Conservation (phyloP, 2,888 invertebrate species). For the Troglohyphantes excavatus region DNA sequence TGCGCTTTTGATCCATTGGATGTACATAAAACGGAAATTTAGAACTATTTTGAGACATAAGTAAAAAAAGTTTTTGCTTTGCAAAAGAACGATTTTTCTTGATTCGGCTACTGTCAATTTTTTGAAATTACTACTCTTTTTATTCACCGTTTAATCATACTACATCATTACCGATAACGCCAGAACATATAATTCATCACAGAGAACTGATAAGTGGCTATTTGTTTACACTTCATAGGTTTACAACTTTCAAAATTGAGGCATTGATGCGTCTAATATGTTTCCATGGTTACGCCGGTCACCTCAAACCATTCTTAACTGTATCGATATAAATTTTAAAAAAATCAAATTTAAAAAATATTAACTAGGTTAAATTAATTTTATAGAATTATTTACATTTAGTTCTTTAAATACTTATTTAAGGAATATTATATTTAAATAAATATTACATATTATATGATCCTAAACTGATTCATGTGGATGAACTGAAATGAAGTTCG, state of each 20-base stretch:
- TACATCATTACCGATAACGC: background rate
- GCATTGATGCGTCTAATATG: background rate
- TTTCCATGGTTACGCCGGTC: background rate
- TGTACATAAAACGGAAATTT: constrained; percentile 57
- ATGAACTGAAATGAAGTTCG: too few relatives aligned
- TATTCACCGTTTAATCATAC: background rate
- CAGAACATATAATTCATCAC: too few relatives aligned
- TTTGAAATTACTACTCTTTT: background rate
- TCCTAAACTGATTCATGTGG: too few relatives aligned
- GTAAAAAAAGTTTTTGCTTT: background rate
- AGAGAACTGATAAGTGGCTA: background rate
- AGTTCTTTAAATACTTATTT: too few relatives aligned
- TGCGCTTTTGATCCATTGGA: constrained; percentile 59
- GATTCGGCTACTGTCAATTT: background rate
- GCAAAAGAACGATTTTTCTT: background rate
- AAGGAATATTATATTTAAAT: too few relatives aligned
- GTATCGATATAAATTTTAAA: background rate
- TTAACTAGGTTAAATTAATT: too few relatives aligned
- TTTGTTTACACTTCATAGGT: background rate
- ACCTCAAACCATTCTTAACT: background rate
- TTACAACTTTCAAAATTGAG: background rate
- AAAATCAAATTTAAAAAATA: too few relatives aligned
- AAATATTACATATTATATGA: too few relatives aligned
- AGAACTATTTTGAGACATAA: constrained; percentile 9
- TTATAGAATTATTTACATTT: too few relatives aligned